Evolutionary conservation across 2,113 vertebrate species (phyloP).

Genomic region (Hippocampus comes): DNA sequence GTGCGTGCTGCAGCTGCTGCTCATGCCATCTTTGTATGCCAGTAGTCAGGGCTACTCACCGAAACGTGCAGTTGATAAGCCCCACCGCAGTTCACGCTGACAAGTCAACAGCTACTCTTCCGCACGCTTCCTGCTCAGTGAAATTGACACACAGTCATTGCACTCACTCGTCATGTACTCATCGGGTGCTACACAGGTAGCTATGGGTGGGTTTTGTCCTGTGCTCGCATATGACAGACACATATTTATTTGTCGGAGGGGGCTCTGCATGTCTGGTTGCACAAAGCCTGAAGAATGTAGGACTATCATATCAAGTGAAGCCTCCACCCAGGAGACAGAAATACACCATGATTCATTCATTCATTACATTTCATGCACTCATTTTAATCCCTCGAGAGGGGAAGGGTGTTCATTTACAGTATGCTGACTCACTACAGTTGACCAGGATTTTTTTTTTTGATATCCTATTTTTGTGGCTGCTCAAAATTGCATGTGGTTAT

Average conservation of each 20-base stretch:
- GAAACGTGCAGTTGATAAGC: not conserved
- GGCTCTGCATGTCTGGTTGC: not conserved
- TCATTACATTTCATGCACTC: not conserved
- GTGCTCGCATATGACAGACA: slow-evolving; percentile 5
- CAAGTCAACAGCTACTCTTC: not conserved
- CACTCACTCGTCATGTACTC: not conserved
- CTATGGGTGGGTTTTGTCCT: slow-evolving; percentile 52
- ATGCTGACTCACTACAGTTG: not conserved
- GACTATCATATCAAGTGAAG: slow-evolving; percentile 10
- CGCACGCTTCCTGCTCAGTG: not conserved
- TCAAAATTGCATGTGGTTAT: too few species aligned
- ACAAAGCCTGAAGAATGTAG: slow-evolving; percentile 29
- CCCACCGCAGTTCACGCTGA: not conserved
- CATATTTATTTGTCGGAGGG: slow-evolving; percentile 15
- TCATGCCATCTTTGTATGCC: not conserved
- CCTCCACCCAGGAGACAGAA: slow-evolving; percentile 8
- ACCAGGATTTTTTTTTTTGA: not conserved
- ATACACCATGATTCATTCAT: slow-evolving; percentile 21
- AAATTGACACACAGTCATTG: not conserved
- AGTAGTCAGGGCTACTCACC: not conserved
- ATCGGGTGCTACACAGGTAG: not conserved
- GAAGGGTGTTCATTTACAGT: not conserved
- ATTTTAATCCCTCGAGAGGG: not conserved
- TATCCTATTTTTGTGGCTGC: too few species aligned
- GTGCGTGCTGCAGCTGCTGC: slow-evolving; percentile 4